Evolutionary conservation across 2,113 vertebrate species (phyloP).

Genomic region (rabbit (Oryctolagus cuniculus)): mOryCun1.1 NC_091453.1:101016501-101017000

Average conservation of each 20-base stretch:
- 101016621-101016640: constrained; percentile 45
- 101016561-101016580: too few relatives aligned
- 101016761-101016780: background rate
- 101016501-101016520: too few relatives aligned
- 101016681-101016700: background rate
- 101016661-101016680: background rate
- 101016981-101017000: background rate
- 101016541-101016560: too few relatives aligned
- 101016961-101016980: background rate
- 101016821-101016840: background rate
- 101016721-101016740: background rate
- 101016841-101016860: background rate
- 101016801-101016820: background rate
- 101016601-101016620: background rate
- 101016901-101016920: background rate
- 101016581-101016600: too few relatives aligned
- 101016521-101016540: too few relatives aligned
- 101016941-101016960: background rate
- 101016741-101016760: background rate
- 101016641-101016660: constrained; percentile 30
- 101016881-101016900: background rate
- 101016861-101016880: background rate
- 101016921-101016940: background rate
- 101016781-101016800: background rate
- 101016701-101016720: background rate